A percentile compares a stretch with the other conserved stretches of the same genome.
Evolutionary conservation across 2,888 invertebrate species (phyloP).

Genomic region (Coleophora deauratella): DNA sequence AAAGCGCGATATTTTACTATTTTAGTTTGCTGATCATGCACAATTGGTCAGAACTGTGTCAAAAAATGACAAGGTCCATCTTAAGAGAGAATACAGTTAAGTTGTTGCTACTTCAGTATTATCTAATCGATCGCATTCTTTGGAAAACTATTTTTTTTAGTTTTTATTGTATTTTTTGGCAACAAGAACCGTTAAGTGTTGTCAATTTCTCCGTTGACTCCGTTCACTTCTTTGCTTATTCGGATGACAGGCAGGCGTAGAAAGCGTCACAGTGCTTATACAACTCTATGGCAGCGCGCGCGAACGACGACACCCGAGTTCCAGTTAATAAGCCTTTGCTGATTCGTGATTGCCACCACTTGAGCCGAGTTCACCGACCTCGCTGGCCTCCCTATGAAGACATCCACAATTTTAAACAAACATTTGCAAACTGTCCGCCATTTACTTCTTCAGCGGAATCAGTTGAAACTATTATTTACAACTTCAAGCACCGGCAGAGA

Average conservation of each 20-base stretch:
- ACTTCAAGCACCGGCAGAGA: no score
- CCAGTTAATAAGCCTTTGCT: slow-evolving; percentile 36
- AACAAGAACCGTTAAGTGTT: slow-evolving; percentile 44
- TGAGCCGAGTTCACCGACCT: slow-evolving; percentile 45
- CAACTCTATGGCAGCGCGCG: slow-evolving; percentile 48
- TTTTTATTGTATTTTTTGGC: slow-evolving; percentile 25
- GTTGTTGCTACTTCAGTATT: no score
- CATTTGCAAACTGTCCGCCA: slow-evolving; percentile 25
- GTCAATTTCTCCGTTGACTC: slow-evolving; percentile 59
- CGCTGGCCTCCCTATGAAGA: slow-evolving; percentile 35
- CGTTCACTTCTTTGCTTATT: slow-evolving; percentile 56
- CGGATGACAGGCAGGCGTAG: slow-evolving; percentile 49
- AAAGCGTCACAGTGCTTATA: slow-evolving; percentile 61
- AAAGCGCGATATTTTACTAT: no score
- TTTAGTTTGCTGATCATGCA: no score
- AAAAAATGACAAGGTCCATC: no score
- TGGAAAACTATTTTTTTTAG: no score
- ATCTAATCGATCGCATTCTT: no score
- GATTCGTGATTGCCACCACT: slow-evolving; percentile 42
- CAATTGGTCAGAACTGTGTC: no score
- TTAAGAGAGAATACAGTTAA: no score
- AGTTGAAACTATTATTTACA: not conserved
- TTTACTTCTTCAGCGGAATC: slow-evolving; percentile 8
- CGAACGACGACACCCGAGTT: slow-evolving; percentile 34
- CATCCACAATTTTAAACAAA: slow-evolving; percentile 27